Conservation (phyloP, 2,888 invertebrate species). For the Polia nebulosa region DNA sequence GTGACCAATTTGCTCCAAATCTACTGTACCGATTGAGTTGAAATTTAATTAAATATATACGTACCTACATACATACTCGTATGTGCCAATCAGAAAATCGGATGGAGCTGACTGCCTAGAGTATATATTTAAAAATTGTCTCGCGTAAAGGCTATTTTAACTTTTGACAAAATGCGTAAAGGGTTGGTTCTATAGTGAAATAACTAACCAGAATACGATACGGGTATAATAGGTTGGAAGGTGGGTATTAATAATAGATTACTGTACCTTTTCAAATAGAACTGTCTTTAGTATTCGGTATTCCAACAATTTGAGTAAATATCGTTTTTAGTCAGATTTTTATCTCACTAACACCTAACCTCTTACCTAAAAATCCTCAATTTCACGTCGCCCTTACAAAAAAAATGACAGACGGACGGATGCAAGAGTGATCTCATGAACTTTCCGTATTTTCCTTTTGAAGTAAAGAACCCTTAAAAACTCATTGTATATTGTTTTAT, state of each 20-base stretch:
- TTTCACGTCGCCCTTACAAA: background rate
- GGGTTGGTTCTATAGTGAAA: background rate
- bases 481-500: background rate
- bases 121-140: background rate
- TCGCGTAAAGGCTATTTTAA: background rate
- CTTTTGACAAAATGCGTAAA: background rate
- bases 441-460: constrained; percentile 14
- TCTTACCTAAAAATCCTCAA: background rate
- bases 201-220: background rate
- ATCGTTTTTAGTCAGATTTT: background rate
- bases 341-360: background rate
- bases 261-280: background rate
- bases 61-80: too few relatives aligned
- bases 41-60: too few relatives aligned
- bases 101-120: background rate
- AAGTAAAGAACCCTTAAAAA: background rate
- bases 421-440: constrained; percentile 7
- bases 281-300: background rate
- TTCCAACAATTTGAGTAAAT: background rate
- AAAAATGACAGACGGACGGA: background rate
- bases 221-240: background rate
- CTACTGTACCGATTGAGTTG: too few relatives aligned
- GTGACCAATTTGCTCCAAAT: too few relatives aligned
- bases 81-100: too few relatives aligned
- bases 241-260: background rate